These are phyloP conservation scores for Atherinomorus stipes DNA, from an alignment of 2,113 vertebrate species.

Conservation along the genomic window DNA sequence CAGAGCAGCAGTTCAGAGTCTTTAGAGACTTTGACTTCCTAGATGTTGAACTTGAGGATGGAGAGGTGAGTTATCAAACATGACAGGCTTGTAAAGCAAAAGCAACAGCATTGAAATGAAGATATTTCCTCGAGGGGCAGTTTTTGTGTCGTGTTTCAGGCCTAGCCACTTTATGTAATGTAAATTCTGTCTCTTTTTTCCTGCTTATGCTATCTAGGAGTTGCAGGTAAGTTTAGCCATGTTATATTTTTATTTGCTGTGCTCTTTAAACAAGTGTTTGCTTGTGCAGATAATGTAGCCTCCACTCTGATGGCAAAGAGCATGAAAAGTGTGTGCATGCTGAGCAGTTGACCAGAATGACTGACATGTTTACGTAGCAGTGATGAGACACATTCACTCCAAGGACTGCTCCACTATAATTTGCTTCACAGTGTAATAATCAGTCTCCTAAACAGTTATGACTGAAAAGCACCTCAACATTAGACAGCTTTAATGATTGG, in stretches of 20 bases:
- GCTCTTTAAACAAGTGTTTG: slow-evolving; percentile 36
- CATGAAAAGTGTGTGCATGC: slow-evolving; percentile 38
- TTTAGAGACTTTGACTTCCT: slow-evolving; percentile 98
- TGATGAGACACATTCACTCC: neutral
- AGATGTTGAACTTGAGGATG: slow-evolving; percentile 98
- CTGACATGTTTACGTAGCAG: neutral
- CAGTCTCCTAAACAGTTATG: neutral
- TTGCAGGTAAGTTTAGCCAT: slow-evolving; percentile 91
- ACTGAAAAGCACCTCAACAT: neutral
- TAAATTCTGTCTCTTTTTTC: slow-evolving; percentile 87
- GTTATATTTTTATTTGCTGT: slow-evolving; percentile 54
- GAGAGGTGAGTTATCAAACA: slow-evolving; percentile 87
- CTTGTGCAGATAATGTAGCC: slow-evolving; percentile 17
- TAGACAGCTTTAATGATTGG: too few species aligned
- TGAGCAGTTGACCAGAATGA: slow-evolving; percentile 10
- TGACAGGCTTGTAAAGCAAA: neutral
- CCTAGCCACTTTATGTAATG: slow-evolving; percentile 65
- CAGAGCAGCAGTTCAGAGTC: slow-evolving; percentile 97
- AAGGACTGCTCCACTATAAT: neutral
- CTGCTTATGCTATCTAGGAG: slow-evolving; percentile 89
- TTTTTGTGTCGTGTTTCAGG: slow-evolving; percentile 23
- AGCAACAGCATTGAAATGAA: slow-evolving; percentile 1
- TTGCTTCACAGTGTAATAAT: neutral
- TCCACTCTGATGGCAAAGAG: slow-evolving; percentile 3
- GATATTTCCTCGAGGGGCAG: neutral